These are phyloP conservation scores for Amblyopsis rosae DNA, from an alignment of 2,113 vertebrate genomes.

Conservation along the genomic window DNA sequence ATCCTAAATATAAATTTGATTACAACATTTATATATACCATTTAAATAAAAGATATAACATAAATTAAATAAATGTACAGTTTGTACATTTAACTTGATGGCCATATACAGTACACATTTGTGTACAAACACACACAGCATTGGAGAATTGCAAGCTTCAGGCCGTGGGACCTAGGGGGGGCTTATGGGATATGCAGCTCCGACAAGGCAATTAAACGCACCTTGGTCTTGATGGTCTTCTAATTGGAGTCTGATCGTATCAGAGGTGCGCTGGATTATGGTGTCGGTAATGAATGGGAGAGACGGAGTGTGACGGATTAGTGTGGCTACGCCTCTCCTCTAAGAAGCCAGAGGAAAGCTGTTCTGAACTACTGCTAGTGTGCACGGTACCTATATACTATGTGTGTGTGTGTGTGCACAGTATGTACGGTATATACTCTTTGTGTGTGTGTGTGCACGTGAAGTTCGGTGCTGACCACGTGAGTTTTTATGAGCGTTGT, in stretches of 20 bases:
- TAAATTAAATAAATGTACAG: no score
- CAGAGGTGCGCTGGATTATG: slow-evolving; percentile 70
- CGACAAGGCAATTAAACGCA: slow-evolving; percentile 73
- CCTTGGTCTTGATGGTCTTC: slow-evolving; percentile 71
- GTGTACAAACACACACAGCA: no score
- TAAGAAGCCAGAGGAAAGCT: slow-evolving; percentile 32
- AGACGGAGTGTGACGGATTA: slow-evolving; percentile 68
- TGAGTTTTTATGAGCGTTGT: no score
- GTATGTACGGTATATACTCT: not conserved
- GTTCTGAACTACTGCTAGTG: slow-evolving; percentile 23
- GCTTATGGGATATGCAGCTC: slow-evolving; percentile 50
- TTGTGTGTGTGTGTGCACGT: slow-evolving; percentile 1
- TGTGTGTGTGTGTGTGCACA: not conserved
- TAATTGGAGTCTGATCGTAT: slow-evolving; percentile 76
- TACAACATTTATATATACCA: no score
- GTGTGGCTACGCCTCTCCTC: slow-evolving; percentile 53
- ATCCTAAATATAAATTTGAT: no score
- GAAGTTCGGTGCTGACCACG: no score
- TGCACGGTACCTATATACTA: not conserved
- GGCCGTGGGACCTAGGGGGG: slow-evolving; percentile 39
- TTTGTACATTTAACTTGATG: not conserved
- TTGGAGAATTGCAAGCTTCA: not conserved
- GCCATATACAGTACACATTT: no score
- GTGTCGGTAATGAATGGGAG: slow-evolving; percentile 66
- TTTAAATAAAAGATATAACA: no score